Evolutionary conservation across 2,888 invertebrate genomes (phyloP).

Genomic region (Catocala fraxini): DNA sequence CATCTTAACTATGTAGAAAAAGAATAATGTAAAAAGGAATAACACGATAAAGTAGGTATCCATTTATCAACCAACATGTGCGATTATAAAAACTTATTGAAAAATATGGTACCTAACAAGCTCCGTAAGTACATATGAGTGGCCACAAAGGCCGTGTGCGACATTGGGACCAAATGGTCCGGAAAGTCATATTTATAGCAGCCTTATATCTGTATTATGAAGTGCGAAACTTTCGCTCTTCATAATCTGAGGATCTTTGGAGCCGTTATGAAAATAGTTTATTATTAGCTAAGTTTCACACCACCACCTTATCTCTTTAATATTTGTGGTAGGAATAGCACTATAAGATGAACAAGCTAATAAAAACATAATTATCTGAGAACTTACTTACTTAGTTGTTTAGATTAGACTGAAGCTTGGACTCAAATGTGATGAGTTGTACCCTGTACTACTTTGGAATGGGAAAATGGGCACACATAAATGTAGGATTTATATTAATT

Average conservation of each 20-base stretch:
- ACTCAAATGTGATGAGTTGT: too few species aligned
- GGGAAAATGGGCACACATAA: too few species aligned
- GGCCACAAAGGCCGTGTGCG: constrained; percentile 17
- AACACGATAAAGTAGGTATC: background rate
- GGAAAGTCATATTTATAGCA: constrained; percentile 26
- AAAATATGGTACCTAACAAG: constrained; percentile 12
- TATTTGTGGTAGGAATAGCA: background rate
- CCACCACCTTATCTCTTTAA: constrained; percentile 1
- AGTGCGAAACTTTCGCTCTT: constrained; percentile 22
- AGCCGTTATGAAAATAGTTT: constrained; percentile 21
- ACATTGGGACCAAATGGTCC: constrained; percentile 26
- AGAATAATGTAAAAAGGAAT: too few species aligned
- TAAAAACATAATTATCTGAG: too few species aligned
- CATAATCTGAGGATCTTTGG: constrained; percentile 18
- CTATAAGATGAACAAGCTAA: background rate
- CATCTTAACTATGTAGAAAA: too few species aligned
- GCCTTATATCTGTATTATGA: constrained; percentile 11
- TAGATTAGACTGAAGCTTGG: too few species aligned
- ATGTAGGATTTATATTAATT: too few species aligned
- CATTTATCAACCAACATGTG: background rate
- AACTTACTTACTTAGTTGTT: too few species aligned
- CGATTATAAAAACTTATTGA: background rate
- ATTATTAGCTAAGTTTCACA: constrained; percentile 18
- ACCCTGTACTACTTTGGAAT: too few species aligned
- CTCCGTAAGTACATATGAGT: constrained; percentile 14